phyloP scores from a whole-genome alignment of 2,888 invertebrate genomes.

The Cheilosia soror region DNA sequence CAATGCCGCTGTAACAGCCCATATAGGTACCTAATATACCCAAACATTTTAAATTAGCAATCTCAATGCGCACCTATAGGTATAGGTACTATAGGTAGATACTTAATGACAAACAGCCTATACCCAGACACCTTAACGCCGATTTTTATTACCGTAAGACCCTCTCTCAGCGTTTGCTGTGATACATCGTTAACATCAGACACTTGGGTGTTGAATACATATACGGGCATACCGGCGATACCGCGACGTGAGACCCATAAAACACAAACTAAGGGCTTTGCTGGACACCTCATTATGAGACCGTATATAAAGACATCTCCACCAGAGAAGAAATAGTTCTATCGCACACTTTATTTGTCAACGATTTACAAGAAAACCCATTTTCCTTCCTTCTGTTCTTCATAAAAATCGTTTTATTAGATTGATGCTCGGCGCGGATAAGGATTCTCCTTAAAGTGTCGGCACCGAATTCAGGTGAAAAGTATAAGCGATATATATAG shows the following conservation, averaged over 20 bases:
- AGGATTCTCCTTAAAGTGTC: slow-evolving; percentile 73
- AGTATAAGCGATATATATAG: slow-evolving; percentile 44
- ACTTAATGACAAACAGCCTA: too few relatives aligned
- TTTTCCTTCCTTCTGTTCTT: slow-evolving; percentile 31
- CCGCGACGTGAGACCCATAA: slow-evolving; percentile 21
- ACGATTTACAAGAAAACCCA: slow-evolving; percentile 69
- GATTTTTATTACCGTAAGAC: too few relatives aligned
- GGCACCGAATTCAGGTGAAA: slow-evolving; percentile 71
- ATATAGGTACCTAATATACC: too few relatives aligned
- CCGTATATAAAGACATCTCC: neutral
- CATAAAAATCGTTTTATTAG: slow-evolving; percentile 72
- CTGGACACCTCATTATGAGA: slow-evolving; percentile 43
- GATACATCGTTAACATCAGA: neutral
- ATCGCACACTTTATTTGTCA: slow-evolving; percentile 49
- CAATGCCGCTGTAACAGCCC: too few relatives aligned
- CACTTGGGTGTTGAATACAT: slow-evolving; percentile 37
- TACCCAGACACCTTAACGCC: too few relatives aligned
- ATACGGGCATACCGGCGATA: neutral
- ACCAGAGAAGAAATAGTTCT: slow-evolving; percentile 22
- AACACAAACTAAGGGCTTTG: slow-evolving; percentile 10
- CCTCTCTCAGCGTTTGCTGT: too few relatives aligned
- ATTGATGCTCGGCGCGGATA: slow-evolving; percentile 68
- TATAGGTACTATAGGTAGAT: too few relatives aligned
- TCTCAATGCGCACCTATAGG: too few relatives aligned
- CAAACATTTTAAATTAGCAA: too few relatives aligned